A percentile compares a stretch with the other conserved stretches of the same genome.
phyloP scores from a whole-genome alignment of 2,113 vertebrate genomes.

The Corythaixoides concolor region DNA sequence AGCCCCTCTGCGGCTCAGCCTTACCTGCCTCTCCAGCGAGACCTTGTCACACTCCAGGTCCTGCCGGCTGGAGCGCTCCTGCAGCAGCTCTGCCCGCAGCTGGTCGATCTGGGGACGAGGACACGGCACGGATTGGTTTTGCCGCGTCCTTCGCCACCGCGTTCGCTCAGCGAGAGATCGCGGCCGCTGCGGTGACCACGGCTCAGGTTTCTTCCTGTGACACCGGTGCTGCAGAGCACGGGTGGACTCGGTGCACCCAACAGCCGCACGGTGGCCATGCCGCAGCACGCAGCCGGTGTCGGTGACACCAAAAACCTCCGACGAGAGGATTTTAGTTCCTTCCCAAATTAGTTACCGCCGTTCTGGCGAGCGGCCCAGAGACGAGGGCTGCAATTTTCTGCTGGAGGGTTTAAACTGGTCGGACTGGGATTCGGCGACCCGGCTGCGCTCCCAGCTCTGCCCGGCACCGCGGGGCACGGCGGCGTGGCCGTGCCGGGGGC shows the following conservation, averaged over 20 bases:
- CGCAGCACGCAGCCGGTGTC: rapidly evolving
- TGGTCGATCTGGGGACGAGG: slow-evolving; percentile 83
- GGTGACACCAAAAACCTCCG: neutral
- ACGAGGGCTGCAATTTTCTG: neutral
- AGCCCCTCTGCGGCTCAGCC: neutral
- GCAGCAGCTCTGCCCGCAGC: slow-evolving; percentile 89
- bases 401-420: neutral
- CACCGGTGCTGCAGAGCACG: neutral
- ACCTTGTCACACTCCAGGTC: slow-evolving; percentile 95
- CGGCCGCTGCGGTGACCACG: rapidly evolving
- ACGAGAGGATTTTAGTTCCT: neutral
- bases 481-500: neutral
- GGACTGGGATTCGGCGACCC: neutral
- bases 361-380: neutral
- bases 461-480: neutral
- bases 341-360: rapidly evolving
- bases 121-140: rapidly evolving
- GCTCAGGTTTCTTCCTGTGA: rapidly evolving
- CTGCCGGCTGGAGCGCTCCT: slow-evolving; percentile 89
- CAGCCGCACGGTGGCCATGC: rapidly evolving
- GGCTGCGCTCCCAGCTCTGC: neutral
- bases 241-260: neutral
- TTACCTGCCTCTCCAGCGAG: slow-evolving; percentile 90
- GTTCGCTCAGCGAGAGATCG: rapidly evolving
- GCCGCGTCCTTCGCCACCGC: rapidly evolving